Base-by-base conservation (phyloP, 2,888 invertebrate species). In the Creontiades dilutus region DNA sequence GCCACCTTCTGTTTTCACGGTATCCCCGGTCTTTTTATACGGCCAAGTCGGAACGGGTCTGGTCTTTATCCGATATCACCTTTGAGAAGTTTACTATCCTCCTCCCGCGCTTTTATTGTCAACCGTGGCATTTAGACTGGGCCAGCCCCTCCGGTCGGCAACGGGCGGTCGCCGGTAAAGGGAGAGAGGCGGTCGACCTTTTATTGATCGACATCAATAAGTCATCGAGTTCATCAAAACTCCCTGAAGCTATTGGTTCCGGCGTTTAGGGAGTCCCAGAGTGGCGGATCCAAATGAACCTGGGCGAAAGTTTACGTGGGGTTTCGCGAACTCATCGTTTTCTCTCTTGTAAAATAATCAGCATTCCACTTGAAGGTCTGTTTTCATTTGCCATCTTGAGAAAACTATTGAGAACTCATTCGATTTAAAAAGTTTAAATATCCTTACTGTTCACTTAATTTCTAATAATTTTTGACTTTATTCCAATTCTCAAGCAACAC, bases 171-270 rank as follows among this genome's bases (percentile, higher is more conserved):
- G 2, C 2, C 19, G 19, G n/a, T 19, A 61, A n/a, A 61, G 19
- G 61, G 19, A 19, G 16, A 9, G 9, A 61, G 61, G 14, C 19
- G 61, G 61, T 61, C n/a, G 61, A 61, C 61, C 61, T 61, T 61
- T 61, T 61, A 61, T 61, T 61, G 61, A 61, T 61, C 61, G 61
- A 61, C 61, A 61, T 61, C 61, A 61, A 61, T 61, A 61, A 61
- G 61, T 61, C 61, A 61, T 61, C 61, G 61, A 19, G 61, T 61
- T n/a, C n/a, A 61, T 61, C 61, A 19, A 19, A 61, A 61, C 61
- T 19, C n/a, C 61, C n/a, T 3, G 61, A 19, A 61, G 61, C 9
- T 61, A 9, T 61, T 19, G 9, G 61, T 19, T 61, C n/a, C 61
- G 19, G 61, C 19, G 19, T n/a, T 19, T 61, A 52, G 52, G 52